phyloP scores from a whole-genome alignment of 2,888 invertebrate species.

The Harpalus rubripes region DNA sequence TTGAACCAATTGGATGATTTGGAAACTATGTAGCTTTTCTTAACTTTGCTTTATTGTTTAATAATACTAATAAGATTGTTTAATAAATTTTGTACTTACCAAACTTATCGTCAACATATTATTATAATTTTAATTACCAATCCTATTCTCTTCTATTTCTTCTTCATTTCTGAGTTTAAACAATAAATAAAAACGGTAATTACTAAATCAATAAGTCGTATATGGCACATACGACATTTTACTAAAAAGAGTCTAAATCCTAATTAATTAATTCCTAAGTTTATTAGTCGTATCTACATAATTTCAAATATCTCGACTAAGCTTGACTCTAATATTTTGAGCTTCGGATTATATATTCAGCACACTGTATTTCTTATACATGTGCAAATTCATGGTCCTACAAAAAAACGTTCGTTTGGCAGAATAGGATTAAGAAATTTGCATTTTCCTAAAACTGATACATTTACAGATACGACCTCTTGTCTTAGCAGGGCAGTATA shows the following conservation, averaged over 20 bases:
- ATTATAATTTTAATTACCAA: not conserved
- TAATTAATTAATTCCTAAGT: slow-evolving; percentile 30
- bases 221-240: slow-evolving; percentile 41
- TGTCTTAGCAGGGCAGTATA: slow-evolving; percentile 47
- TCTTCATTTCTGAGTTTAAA: not conserved
- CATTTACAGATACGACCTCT: slow-evolving; percentile 34
- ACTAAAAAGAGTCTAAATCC: not conserved
- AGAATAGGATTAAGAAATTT: slow-evolving; percentile 44
- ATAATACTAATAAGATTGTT: not conserved
- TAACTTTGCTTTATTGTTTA: not conserved
- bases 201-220: slow-evolving; percentile 53
- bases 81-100: not conserved
- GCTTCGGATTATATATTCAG: slow-evolving; percentile 22
- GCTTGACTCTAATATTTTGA: not conserved
- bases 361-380: slow-evolving; percentile 15
- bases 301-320: slow-evolving; percentile 40
- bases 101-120: not conserved
- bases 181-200: slow-evolving; percentile 11
- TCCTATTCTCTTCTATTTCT: slow-evolving; percentile 1
- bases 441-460: slow-evolving; percentile 12
- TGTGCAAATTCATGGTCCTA: slow-evolving; percentile 33
- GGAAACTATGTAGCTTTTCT: not conserved
- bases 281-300: slow-evolving; percentile 41
- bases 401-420: slow-evolving; percentile 27
- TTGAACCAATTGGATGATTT: not conserved